Evolutionary conservation across 1,140 invertebrate species (phyloP).

Genomic region (Drosophila cardini): DNA sequence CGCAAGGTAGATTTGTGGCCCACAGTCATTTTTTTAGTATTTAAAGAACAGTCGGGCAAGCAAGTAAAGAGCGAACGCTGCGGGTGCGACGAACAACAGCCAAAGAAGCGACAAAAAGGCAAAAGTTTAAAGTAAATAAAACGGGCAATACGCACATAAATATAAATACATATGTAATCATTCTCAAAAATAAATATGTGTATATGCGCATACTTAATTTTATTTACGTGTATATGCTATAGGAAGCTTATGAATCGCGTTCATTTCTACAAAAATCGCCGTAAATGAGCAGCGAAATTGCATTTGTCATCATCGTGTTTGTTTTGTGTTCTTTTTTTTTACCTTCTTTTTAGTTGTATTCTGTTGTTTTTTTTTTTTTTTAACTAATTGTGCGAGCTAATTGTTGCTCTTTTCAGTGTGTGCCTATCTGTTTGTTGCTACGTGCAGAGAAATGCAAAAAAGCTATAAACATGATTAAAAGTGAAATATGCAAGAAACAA

Average conservation of each 20-base stretch:
- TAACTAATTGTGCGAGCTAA: constrained; percentile 16
- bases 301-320: constrained; percentile 50
- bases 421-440: constrained; percentile 40
- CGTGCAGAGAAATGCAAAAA: constrained; percentile 51
- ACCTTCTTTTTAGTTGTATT: constrained; percentile 10
- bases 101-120: constrained; percentile 26
- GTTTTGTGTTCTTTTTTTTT: constrained; percentile 29
- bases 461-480: constrained; percentile 40
- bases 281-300: constrained; percentile 36
- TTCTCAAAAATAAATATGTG: neutral
- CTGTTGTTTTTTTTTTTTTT: too few species aligned
- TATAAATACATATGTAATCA: constrained; percentile 10
- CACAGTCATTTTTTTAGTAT: constrained; percentile 57
- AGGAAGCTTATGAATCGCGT: constrained; percentile 35
- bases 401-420: constrained; percentile 35
- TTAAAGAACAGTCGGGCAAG: constrained; percentile 60
- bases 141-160: constrained; percentile 28
- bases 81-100: constrained; percentile 18
- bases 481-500: constrained; percentile 53
- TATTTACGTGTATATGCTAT: constrained; percentile 3
- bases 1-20: constrained; percentile 49
- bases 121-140: constrained; percentile 54
- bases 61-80: constrained; percentile 40
- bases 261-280: constrained; percentile 31
- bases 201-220: neutral